Evolutionary conservation across 2,113 vertebrate genomes (phyloP).

Genomic region (Lipotes vexillifer): DNA sequence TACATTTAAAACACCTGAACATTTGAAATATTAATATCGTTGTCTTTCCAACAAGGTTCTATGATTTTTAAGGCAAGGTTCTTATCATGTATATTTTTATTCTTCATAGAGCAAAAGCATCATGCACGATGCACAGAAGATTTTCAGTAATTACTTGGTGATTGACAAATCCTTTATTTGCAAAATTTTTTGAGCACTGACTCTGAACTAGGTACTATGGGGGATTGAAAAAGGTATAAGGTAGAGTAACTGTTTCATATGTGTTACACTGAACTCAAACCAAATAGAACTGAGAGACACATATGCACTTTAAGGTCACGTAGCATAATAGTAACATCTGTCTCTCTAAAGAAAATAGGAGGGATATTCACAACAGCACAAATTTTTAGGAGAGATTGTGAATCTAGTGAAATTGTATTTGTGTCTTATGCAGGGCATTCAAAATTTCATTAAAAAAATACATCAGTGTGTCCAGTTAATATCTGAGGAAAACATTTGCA

Average conservation of each 20-base stretch:
- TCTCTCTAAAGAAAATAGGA: background rate
- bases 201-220: background rate
- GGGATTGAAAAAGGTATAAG: background rate
- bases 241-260: background rate
- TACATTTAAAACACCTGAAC: background rate
- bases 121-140: background rate
- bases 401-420: background rate
- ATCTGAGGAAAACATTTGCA: background rate
- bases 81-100: background rate
- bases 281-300: background rate
- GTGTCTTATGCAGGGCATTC: background rate
- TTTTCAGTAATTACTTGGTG: background rate
- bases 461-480: background rate
- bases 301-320: background rate
- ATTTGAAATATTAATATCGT: background rate
- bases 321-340: background rate
- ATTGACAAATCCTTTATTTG: background rate
- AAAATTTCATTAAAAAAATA: conserved; percentile 9
- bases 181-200: background rate
- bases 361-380: background rate
- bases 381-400: background rate
- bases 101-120: background rate
- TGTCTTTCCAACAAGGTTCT: background rate
- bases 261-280: background rate
- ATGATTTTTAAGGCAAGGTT: background rate